Base-by-base conservation (phyloP, 2,113 vertebrate species). In the Perccottus glenii region DNA sequence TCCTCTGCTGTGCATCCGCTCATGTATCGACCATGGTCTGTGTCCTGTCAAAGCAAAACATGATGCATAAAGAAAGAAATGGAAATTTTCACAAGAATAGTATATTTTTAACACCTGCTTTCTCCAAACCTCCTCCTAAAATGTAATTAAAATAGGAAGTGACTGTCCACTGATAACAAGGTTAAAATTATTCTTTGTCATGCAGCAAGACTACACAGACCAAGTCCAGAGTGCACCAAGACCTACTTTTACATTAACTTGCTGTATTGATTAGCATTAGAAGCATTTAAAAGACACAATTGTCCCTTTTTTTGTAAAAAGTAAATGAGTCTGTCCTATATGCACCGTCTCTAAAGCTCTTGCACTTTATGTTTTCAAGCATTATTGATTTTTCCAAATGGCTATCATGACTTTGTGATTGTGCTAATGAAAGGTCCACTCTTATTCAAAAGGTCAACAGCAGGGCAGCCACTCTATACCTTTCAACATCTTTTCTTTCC, bases 341-440 rank as follows among this genome's bases (percentile, higher is more conserved):
- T 59, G 63, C 6, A 49, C 12, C 36, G 9, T 68, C 69, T 47
- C 61, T 48, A 33, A 58, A 68, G 69, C 56, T 48, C 72, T 51
- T 57, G n/a, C 77, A 70, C 81, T 78, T 82, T 53, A 68, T 66
- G 62, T 81, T 84, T 78, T 84, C 73, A 70, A 75, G 66, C 67
- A 42, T 53, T 55, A 86, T 83, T 55, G 87, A 89, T 78, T 80
- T 75, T 64, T 57, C 44, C 57, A 70, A 78, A 77, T 74, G 58
- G 60, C 71, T 45, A 49, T 78, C 67, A 73, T 75, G 46, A 61
- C 69, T 82, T 77, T 70, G 55, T 71, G 70, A 69, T 67, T 65
- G 60, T 44, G 44, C 49, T 71, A 81, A 84, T 82, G 65, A 87
- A 78, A 77, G 52, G 63, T 62, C 32, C 2, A 27, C 5, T 52